Base-by-base conservation (phyloP, 2,797 vertebrate species). In the Sebastes iracundus region DNA sequence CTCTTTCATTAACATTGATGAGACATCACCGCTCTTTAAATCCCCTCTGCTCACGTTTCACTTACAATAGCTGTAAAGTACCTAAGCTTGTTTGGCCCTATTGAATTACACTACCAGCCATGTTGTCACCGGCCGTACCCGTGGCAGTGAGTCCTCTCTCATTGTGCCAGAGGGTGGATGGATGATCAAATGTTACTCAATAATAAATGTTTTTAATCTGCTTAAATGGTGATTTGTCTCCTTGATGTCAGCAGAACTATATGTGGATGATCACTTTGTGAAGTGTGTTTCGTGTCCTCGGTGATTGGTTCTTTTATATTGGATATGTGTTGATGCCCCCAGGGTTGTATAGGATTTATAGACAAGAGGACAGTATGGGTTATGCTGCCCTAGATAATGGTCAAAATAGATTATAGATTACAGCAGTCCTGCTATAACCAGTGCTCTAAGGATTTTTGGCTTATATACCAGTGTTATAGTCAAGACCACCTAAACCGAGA, bases 21-120 rank as follows among this genome's bases (percentile, higher is more conserved):
- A 88, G 64, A 63, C 74, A 52, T 49, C 72, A 3, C 33, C 35
- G 65, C 64, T 16, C 71, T 86, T 82, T 70, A 77, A 87, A 68
- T 83, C 55, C 67, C 58, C 27, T 38, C 71, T 12, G 59, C 79
- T 93, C 88, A 65, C 25, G 60, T 91, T 90, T 87, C 86, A 60
- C 74, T 22, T 18, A 55, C 49, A 78, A 46, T 63, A 52, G 65
- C 66, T 78, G 76, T 23, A 49, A 69, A 69, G 71, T 73, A 52
- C 72, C 77, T 55, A 55, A 30, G 20, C 75, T 64, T 71, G 38
- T 79, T 72, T 60, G 65, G 35, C 77, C 78, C 42, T 71, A 76
- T 72, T 75, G 22, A 72, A 63, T 90, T 84, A 82, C 82, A 65
- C 38, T 3, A 16, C 22, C 42, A 46, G 35, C 22, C 55, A 6